These are phyloP conservation scores for Ceriagrion tenellum DNA, from an alignment of 2,888 invertebrate species.

Conservation along the genomic window DNA sequence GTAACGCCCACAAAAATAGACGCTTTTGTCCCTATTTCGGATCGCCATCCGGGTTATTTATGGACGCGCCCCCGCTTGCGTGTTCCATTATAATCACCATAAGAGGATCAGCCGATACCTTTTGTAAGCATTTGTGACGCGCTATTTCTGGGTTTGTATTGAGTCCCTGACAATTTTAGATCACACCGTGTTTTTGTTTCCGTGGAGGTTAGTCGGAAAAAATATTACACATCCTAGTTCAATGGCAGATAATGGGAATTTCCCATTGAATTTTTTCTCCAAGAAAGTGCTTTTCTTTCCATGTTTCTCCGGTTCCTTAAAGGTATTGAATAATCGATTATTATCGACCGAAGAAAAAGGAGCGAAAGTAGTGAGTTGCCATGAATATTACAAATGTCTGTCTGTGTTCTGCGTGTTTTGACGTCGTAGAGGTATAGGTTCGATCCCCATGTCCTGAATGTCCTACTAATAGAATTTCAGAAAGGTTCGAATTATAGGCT, in stretches of 20 bases:
- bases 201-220: not conserved
- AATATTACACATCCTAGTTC: not conserved
- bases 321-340: not conserved
- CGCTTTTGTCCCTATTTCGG: not conserved
- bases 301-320: not conserved
- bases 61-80: not conserved
- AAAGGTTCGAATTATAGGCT: too few species aligned
- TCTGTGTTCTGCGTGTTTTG: not conserved
- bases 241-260: too few species aligned
- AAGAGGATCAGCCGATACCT: not conserved
- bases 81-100: not conserved
- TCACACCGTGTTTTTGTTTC: not conserved
- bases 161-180: not conserved
- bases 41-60: not conserved
- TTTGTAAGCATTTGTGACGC: not conserved
- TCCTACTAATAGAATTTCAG: too few species aligned
- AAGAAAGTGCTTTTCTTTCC: not conserved
- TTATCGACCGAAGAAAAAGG: not conserved
- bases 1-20: not conserved
- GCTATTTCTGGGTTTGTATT: not conserved
- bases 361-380: not conserved
- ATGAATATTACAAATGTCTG: not conserved
- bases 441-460: not conserved
- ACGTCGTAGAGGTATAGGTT: not conserved
- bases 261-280: not conserved